phyloP scores from a whole-genome alignment of 2,888 invertebrate species.

The Allophyes oxyacanthae region DNA sequence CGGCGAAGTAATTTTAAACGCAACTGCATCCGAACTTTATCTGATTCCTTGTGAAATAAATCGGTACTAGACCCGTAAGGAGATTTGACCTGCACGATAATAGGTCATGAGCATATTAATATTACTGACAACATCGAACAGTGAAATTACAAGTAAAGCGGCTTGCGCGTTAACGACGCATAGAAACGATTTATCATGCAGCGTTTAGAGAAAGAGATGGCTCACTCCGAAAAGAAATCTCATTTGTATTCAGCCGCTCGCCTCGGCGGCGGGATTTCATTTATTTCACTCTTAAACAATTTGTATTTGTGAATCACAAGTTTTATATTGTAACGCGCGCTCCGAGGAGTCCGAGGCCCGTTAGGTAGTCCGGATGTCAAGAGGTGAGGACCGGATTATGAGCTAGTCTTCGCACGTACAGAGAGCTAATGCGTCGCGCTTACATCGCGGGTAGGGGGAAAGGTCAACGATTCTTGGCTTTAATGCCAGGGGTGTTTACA shows the following conservation, averaged over 20 bases:
- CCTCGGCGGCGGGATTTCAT: constrained; percentile 72
- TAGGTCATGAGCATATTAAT: constrained; percentile 86
- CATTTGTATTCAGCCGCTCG: constrained; percentile 81
- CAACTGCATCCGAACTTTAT: constrained; percentile 77
- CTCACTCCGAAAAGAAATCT: constrained; percentile 82
- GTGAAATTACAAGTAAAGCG: constrained; percentile 82
- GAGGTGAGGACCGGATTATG: constrained; percentile 74
- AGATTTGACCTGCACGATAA: constrained; percentile 83
- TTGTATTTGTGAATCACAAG: constrained; percentile 82
- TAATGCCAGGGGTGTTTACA: constrained; percentile 68
- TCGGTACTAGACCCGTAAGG: constrained; percentile 67
- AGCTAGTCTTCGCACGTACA: constrained; percentile 68
- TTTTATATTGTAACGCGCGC: constrained; percentile 74
- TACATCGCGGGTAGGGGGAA: constrained; percentile 57
- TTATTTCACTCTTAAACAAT: constrained; percentile 83
- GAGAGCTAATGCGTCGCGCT: constrained; percentile 58
- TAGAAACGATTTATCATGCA: constrained; percentile 83
- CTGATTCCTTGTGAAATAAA: constrained; percentile 80
- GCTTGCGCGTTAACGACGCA: constrained; percentile 82
- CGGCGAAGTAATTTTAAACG: constrained; percentile 67
- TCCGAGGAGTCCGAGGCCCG: constrained; percentile 62
- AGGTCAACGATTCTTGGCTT: constrained; percentile 72
- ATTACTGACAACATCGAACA: constrained; percentile 84
- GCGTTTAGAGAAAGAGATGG: constrained; percentile 81
- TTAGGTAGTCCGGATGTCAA: constrained; percentile 78